Base-by-base conservation (phyloP, 2,797 vertebrate species). In the Threskiornis aethiopicus region DNA sequence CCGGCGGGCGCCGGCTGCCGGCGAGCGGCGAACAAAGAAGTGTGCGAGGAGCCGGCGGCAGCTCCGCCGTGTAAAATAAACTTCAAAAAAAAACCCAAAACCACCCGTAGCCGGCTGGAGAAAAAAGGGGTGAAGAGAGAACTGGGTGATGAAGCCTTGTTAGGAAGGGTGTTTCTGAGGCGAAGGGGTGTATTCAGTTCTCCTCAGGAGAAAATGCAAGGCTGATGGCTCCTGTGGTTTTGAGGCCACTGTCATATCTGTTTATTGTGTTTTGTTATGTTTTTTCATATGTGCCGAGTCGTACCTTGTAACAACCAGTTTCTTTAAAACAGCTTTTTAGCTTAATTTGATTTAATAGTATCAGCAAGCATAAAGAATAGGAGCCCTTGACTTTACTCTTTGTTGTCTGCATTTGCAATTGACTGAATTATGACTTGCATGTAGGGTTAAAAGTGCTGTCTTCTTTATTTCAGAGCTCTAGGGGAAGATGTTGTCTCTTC, bases 11-110 rank as follows among this genome's bases (percentile, higher is more conserved):
- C 89, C 80, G 29, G 51, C 86, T 42, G 92, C 94, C 77, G 82
- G 46, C 69, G 26, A 76, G 90, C 35, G 61, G 29, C 37, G 97
- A 97, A 98, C 98, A 98, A 98, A 98, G 98, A 94, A 88, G 95
- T 55, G 95, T 49, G 89, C 67, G 31, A 18, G 37, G 66, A 95
- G 76, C 88, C 33, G 39, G 5, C 46, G 69, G 78, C 72, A 66
- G 94, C 39, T 37, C 67, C 72, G 41, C 67, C 39, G 10, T 79
- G 35, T 25, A 1, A 15, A 57, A 44, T 57, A 6, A 96, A 94
- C 92, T 96, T 77, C 12, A 10, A 39, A 24, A 83, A 70, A 65
- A 35, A n/a, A 31, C 28, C 16, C 51, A 12, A 31, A 16, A 5
- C 31, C 62, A 41, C 41, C 35, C 26, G 21, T 35, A 47, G 47